phyloP scores from a whole-genome alignment of 2,888 invertebrate species.

The Dendrolimus pini region DNA sequence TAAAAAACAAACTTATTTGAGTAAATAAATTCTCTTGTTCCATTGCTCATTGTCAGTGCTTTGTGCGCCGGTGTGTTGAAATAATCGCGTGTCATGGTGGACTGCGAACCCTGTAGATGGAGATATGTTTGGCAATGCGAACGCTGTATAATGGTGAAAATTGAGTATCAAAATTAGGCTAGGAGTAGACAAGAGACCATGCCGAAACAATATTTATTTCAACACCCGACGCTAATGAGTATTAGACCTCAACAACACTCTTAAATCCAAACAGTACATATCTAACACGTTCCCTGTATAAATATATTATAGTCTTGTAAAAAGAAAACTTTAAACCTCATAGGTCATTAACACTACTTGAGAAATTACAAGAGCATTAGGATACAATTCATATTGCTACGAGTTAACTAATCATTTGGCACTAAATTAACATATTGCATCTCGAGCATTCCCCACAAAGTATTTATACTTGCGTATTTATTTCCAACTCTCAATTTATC shows the following conservation, averaged over 20 bases:
- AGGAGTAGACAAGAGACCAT: constrained; percentile 11
- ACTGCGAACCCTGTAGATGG: constrained; percentile 25
- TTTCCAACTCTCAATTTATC: constrained; percentile 49
- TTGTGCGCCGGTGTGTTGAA: constrained; percentile 66
- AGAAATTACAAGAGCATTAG: constrained; percentile 73
- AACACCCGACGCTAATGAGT: constrained; percentile 70
- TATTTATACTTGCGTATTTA: constrained; percentile 57
- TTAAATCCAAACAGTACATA: constrained; percentile 68
- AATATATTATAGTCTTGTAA: constrained; percentile 76
- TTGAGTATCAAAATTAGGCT: constrained; percentile 35
- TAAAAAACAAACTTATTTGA: constrained; percentile 67
- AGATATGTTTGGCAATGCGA: constrained; percentile 19
- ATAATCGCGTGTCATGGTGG: constrained; percentile 33
- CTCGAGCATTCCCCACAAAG: constrained; percentile 67
- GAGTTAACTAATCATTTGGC: constrained; percentile 77
- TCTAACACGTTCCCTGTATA: constrained; percentile 76
- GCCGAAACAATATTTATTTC: constrained; percentile 50
- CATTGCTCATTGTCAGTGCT: constrained; percentile 70
- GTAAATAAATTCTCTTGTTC: constrained; percentile 77
- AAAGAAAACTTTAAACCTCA: constrained; percentile 73
- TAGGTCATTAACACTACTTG: constrained; percentile 73
- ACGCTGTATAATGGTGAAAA: neutral
- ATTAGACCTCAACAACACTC: constrained; percentile 72
- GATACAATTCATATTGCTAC: constrained; percentile 71
- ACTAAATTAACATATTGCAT: constrained; percentile 77